Evolutionary conservation across 2,888 invertebrate species (phyloP).

Genomic region (Orchestes rusci): DNA sequence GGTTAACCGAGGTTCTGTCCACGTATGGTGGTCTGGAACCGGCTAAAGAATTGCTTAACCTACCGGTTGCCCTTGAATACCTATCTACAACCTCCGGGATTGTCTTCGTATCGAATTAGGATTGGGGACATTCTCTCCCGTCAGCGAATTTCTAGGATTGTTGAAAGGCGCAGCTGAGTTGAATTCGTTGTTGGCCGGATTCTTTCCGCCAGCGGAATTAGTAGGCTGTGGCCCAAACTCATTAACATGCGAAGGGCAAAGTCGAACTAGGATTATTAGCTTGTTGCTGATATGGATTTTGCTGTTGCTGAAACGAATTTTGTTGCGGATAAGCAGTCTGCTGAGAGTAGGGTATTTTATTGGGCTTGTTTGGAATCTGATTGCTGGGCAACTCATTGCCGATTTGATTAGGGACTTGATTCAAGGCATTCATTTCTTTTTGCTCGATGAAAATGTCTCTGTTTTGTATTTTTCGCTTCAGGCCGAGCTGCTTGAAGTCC

Average conservation of each 20-base stretch:
- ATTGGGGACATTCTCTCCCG: conserved; percentile 26
- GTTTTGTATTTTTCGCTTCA: conserved; percentile 35
- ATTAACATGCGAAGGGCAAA: conserved; percentile 20
- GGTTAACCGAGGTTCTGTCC: conserved; percentile 48
- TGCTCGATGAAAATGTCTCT: conserved; percentile 21
- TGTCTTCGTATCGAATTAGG: conserved; percentile 44
- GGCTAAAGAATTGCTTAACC: conserved; percentile 45
- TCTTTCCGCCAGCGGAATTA: conserved; percentile 20
- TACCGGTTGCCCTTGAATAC: conserved; percentile 62
- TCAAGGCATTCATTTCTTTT: conserved; percentile 26
- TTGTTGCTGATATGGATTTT: too few relatives aligned
- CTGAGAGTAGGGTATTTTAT: conserved; percentile 36
- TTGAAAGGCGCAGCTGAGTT: conserved; percentile 10
- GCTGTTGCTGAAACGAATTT: conserved; percentile 36
- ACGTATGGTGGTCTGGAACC: conserved; percentile 73
- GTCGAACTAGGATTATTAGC: conserved; percentile 10
- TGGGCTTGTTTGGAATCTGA: conserved; percentile 33
- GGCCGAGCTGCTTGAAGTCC: conserved; percentile 88
- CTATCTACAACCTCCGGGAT: conserved; percentile 49
- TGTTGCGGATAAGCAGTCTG: too few relatives aligned
- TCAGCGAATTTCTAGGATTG: conserved; percentile 25
- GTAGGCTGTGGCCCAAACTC: conserved; percentile 29
- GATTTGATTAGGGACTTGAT: conserved; percentile 35
- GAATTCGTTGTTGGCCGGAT: conserved; percentile 20
- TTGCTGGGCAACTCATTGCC: conserved; percentile 31